Conservation (phyloP, 2,888 invertebrate species). For the Sesamia inferens region DNA sequence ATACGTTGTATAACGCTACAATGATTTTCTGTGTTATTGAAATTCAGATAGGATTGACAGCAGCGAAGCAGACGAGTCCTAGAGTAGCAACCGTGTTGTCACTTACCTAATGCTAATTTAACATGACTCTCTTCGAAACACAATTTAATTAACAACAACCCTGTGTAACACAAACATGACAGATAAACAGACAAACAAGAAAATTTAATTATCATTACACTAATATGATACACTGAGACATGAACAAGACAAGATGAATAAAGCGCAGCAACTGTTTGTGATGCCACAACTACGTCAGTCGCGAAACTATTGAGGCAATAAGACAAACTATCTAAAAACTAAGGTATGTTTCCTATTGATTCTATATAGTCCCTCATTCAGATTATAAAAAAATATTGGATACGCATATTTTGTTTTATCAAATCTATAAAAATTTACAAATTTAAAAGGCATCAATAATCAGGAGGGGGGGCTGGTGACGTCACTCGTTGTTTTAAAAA, state of each 20-base stretch:
- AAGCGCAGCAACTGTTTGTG: slow-evolving; percentile 27
- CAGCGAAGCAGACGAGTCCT: not conserved
- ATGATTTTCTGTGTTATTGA: not conserved
- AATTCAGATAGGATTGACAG: not conserved
- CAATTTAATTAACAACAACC: not conserved
- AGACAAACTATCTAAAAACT: too few species aligned
- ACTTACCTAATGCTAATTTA: not conserved
- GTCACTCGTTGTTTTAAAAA: too few species aligned
- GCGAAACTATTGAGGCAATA: not conserved
- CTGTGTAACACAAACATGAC: not conserved
- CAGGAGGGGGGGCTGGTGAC: too few species aligned
- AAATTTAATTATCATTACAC: slow-evolving; percentile 23
- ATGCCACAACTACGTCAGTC: slow-evolving; percentile 5
- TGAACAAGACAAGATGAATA: slow-evolving; percentile 12
- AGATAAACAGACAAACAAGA: not conserved
- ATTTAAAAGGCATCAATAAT: too few species aligned
- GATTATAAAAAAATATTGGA: too few species aligned
- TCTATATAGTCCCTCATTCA: too few species aligned
- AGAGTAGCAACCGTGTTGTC: not conserved
- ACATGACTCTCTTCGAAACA: not conserved
- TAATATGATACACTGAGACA: slow-evolving; percentile 7
- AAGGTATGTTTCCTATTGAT: too few species aligned
- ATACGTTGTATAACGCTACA: not conserved
- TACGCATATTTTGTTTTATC: too few species aligned
- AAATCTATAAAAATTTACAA: too few species aligned